A percentile compares a stretch with the other conserved stretches of the same genome.
phyloP scores from a whole-genome alignment of 2,888 invertebrate species.

The Micoletzkya japonica region DNA sequence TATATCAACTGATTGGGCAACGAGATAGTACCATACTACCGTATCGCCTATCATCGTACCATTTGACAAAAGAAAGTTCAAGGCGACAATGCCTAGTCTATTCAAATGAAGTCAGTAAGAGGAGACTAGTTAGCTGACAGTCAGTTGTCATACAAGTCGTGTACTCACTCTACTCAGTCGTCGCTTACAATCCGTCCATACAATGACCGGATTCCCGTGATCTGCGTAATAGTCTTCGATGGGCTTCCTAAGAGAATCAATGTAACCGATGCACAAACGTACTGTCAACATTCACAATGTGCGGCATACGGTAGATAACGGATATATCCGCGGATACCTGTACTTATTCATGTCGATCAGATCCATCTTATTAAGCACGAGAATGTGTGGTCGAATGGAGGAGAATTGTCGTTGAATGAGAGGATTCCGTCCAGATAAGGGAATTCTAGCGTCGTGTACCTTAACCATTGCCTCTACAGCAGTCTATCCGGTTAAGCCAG shows the following conservation, averaged over 20 bases:
- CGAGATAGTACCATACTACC: no score
- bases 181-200: conserved; percentile 61
- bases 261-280: neutral
- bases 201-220: conserved; percentile 48
- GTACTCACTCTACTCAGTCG: conserved; percentile 31
- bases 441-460: conserved; percentile 63
- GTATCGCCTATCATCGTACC: no score
- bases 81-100: no score
- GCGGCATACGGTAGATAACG: neutral
- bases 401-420: conserved; percentile 52
- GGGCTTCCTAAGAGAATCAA: conserved; percentile 35
- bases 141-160: no score
- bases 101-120: no score
- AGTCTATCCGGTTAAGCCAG: no score
- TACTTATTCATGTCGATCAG: conserved; percentile 57
- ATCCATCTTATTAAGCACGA: conserved; percentile 63
- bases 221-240: conserved; percentile 57
- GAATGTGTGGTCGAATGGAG: conserved; percentile 60
- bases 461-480: conserved; percentile 27
- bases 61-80: no score
- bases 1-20: no score
- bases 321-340: conserved; percentile 35
- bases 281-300: neutral
- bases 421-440: conserved; percentile 62
- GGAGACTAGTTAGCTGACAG: no score